Evolutionary conservation across 2,888 invertebrate species (phyloP).

Genomic region (Lasioglossum pauxillum): DNA sequence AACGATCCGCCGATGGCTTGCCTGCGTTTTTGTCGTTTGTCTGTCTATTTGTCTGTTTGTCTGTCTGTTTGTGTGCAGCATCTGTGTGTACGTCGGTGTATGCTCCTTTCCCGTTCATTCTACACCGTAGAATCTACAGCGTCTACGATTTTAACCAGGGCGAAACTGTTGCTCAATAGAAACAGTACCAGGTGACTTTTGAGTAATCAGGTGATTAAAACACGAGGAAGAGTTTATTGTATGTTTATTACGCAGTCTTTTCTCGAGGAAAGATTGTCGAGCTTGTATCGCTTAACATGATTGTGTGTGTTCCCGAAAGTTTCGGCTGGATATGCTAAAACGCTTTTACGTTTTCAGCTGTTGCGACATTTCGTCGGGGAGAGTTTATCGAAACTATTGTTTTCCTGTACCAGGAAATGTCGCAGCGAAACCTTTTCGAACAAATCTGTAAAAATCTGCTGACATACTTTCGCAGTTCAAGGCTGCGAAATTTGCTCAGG

Average conservation of each 20-base stretch:
- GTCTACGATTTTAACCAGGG: neutral
- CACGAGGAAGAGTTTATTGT: neutral
- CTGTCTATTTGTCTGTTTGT: slow-evolving; percentile 5
- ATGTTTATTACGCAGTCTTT: neutral
- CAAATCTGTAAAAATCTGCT: neutral
- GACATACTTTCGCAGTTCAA: neutral
- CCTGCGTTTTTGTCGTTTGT: slow-evolving; percentile 26
- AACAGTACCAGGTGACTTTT: neutral
- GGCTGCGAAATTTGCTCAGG: neutral
- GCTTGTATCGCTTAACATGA: neutral
- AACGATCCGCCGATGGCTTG: slow-evolving; percentile 23
- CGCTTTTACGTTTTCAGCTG: neutral
- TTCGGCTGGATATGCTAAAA: neutral
- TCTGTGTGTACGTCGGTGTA: slow-evolving; percentile 11
- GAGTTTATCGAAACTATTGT: neutral
- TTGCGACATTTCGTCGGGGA: neutral
- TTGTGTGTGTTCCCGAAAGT: neutral
- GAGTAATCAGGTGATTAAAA: neutral
- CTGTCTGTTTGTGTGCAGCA: neutral
- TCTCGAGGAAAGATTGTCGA: neutral
- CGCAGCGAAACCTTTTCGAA: neutral
- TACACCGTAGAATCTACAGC: neutral
- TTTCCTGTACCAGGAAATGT: neutral
- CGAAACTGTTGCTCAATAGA: neutral
- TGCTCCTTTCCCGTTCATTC: neutral